phyloP scores from a whole-genome alignment of 1,140 invertebrate species.

The Saxidomus purpurata region DNA sequence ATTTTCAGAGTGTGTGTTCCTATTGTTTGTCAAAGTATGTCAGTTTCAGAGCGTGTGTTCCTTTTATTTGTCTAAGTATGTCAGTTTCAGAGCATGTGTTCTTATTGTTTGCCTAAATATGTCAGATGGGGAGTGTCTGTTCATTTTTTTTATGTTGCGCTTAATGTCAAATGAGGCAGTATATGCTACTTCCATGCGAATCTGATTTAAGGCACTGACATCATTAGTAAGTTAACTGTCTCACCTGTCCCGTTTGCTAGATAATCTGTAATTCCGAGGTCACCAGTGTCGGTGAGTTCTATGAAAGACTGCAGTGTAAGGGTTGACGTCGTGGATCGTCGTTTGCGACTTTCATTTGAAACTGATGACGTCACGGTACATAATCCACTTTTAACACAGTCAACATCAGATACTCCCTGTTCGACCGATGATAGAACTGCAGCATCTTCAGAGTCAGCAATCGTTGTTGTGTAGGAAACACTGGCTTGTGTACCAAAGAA shows the following conservation, averaged over 20 bases:
- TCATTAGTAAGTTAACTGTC: too few relatives aligned
- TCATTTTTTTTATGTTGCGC: too few relatives aligned
- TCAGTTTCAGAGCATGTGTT: too few relatives aligned
- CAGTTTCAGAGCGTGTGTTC: too few relatives aligned
- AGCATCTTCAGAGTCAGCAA: background rate
- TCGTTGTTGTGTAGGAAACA: background rate
- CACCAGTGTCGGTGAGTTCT: background rate
- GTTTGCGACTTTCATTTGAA: background rate
- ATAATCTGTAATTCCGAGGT: background rate
- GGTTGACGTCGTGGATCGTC: background rate
- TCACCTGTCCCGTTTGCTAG: background rate
- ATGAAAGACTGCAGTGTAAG: background rate
- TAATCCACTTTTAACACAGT: background rate
- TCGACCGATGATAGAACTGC: background rate
- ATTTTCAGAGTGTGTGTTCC: too few relatives aligned
- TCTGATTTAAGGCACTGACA: too few relatives aligned
- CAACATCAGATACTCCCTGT: background rate
- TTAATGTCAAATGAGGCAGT: too few relatives aligned
- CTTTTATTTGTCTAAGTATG: too few relatives aligned
- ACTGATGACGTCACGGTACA: background rate
- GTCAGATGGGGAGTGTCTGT: too few relatives aligned
- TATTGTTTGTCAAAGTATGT: too few relatives aligned
- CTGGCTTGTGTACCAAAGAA: background rate
- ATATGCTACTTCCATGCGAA: too few relatives aligned
- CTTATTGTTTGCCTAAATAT: too few relatives aligned